Evolutionary conservation across 2,888 invertebrate species (phyloP).

Genomic region (Pammene aurita): DNA sequence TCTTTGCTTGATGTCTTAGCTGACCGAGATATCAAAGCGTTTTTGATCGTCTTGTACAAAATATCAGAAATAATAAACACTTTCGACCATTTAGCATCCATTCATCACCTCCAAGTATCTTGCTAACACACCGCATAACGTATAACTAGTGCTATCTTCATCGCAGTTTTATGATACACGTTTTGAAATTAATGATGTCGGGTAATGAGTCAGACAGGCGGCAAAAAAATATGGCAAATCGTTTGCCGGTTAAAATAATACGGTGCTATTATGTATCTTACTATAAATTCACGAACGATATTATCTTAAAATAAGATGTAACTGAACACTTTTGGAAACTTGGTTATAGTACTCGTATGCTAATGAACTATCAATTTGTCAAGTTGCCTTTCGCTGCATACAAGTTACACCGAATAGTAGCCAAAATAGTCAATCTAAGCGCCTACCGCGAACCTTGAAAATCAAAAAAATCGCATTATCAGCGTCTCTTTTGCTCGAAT

Average conservation of each 20-base stretch:
- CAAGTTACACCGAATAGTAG: too few relatives aligned
- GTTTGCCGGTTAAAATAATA: slow-evolving; percentile 24
- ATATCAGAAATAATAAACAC: neutral
- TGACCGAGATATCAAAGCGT: neutral
- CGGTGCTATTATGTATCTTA: slow-evolving; percentile 24
- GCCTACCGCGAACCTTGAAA: too few relatives aligned
- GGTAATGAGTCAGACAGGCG: slow-evolving; percentile 34
- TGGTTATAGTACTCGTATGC: neutral
- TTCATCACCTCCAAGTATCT: slow-evolving; percentile 31
- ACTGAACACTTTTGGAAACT: slow-evolving; percentile 19
- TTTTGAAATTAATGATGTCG: slow-evolving; percentile 39
- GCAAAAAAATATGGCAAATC: slow-evolving; percentile 40
- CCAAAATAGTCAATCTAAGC: neutral
- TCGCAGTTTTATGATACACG: slow-evolving; percentile 37
- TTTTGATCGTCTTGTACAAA: neutral
- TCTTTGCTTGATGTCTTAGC: neutral
- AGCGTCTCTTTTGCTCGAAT: too few relatives aligned
- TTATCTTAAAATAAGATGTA: slow-evolving; percentile 16
- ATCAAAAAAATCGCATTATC: too few relatives aligned
- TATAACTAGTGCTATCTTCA: slow-evolving; percentile 26
- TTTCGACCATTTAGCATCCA: slow-evolving; percentile 18
- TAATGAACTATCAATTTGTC: slow-evolving; percentile 12
- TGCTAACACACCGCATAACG: slow-evolving; percentile 26
- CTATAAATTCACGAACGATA: slow-evolving; percentile 22
- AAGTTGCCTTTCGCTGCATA: neutral